Percentiles rank a stretch among this genome's conserved stretches.
These are phyloP conservation scores for Cryptoblepharus egeriae DNA, from an alignment of 2,797 vertebrate genomes.

Conservation along the genomic window DNA sequence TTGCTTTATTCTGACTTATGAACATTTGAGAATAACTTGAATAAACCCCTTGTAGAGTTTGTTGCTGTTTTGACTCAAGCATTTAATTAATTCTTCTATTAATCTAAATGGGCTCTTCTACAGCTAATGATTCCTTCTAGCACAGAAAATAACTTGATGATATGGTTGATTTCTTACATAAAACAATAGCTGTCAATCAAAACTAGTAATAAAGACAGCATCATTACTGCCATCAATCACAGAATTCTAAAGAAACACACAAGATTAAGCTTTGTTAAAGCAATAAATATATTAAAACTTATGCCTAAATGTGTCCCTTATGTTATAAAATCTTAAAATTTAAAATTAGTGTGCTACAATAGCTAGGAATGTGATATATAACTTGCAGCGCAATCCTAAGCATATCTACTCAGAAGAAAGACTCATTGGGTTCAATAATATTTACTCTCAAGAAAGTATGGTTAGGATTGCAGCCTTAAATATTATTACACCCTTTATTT, in stretches of 20 bases:
- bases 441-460: too few species aligned
- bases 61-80: conserved; percentile 19
- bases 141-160: conserved; percentile 23
- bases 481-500: too few species aligned
- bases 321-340: neutral
- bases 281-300: neutral
- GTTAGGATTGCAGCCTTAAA: too few species aligned
- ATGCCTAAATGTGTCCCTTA: neutral
- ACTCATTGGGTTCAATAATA: too few species aligned
- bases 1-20: neutral
- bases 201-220: neutral
- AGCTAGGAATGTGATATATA: neutral
- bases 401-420: too few species aligned
- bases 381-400: too few species aligned
- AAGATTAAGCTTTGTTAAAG: neutral
- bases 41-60: conserved; percentile 10
- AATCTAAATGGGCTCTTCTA: conserved; percentile 27
- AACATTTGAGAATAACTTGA: conserved; percentile 13
- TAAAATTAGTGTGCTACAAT: neutral
- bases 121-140: conserved; percentile 19
- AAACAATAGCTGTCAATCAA: conserved; percentile 20
- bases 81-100: conserved; percentile 27
- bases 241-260: neutral
- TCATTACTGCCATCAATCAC: neutral
- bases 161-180: conserved; percentile 20